Conservation (phyloP, 2,113 vertebrate genomes). For the Limanda limanda region DNA sequence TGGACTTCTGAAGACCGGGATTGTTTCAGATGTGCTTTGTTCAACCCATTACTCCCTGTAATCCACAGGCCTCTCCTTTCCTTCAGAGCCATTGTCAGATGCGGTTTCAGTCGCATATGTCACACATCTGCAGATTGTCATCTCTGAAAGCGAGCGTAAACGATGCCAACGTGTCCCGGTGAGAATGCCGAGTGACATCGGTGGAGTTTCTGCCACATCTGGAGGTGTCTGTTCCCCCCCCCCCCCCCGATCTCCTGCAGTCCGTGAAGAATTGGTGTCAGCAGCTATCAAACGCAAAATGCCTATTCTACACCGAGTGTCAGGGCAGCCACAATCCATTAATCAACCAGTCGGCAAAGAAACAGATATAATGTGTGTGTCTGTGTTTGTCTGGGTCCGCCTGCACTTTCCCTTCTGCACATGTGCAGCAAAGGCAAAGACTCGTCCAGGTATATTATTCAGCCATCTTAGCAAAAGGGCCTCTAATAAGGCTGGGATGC, state of each 20-base stretch:
- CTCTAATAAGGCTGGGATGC: conserved; percentile 69
- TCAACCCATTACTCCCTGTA: conserved; percentile 42
- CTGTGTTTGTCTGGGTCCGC: conserved; percentile 11
- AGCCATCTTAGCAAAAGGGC: conserved; percentile 58
- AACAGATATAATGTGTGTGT: conserved; percentile 63
- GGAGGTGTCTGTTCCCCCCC: conserved; percentile 52
- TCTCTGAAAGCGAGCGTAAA: conserved; percentile 46
- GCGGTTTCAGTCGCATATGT: conserved; percentile 55
- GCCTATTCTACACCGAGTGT: conserved; percentile 80
- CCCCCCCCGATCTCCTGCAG: conserved; percentile 60
- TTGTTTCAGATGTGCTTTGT: conserved; percentile 51
- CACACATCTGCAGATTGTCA: conserved; percentile 71
- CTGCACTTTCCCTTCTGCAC: neutral
- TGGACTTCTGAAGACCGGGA: conserved; percentile 28
- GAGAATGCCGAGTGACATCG: conserved; percentile 70
- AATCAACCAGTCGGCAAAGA: conserved; percentile 82
- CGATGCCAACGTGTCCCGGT: conserved; percentile 41
- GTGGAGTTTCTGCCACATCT: conserved; percentile 66
- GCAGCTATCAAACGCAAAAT: conserved; percentile 82
- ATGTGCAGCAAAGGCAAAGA: conserved; percentile 26
- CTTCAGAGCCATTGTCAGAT: conserved; percentile 63
- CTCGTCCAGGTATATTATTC: conserved; percentile 66
- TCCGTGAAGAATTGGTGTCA: conserved; percentile 82
- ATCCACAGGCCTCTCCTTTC: conserved; percentile 34
- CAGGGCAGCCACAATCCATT: conserved; percentile 85